Evolutionary conservation across 2,113 vertebrate genomes (phyloP), one percentile per base, ranked within the genome.

Genomic region (Trematocara zebra): DNA sequence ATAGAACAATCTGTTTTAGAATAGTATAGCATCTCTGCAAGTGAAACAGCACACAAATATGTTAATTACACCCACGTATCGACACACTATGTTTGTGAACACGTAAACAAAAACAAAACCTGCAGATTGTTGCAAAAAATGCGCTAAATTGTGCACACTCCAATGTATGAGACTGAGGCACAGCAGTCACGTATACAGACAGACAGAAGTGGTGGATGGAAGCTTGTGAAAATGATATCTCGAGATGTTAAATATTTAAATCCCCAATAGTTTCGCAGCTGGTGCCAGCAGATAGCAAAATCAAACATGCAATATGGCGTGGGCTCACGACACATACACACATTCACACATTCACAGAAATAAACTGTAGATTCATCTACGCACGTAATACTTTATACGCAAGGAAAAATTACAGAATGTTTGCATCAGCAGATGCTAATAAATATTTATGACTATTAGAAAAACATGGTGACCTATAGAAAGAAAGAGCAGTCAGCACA

Each of bases 171-270:
- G 40, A 47, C 26, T 78, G 11, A 59, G 8, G 33, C 78, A 33
- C 64, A 18, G 33, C 33, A 18, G 28, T 35, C 74, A 81, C 11
- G 11, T 44, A 3, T 20, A 15, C 47, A 83, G 67, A 28, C 42
- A 83, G 67, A 35, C 42, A 79, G 57, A 57, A 8, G 12, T 35
- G 64, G 42, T 18, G 49, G 53, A 88, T 61, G 67, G 56, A 49
- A 84, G 83, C 81, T 74, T 10, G 80, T 59, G 84, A 83, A 90
- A 91, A 85, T 8, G 11, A 88, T 91, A 87, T 20, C 83, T 79
- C 44, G 17, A 89, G 64, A 92, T 83, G 88, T 90, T 91, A 89
- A 92, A 93, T 94, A 93, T 93, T 93, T 89, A 91, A 91, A 91
- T 90, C 80, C 72, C 57, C 81, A 84, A 89, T 92, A 92, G 90